phyloP scores from a whole-genome alignment of 2,113 vertebrate genomes.

The Ptilonorhynchus violaceus region DNA sequence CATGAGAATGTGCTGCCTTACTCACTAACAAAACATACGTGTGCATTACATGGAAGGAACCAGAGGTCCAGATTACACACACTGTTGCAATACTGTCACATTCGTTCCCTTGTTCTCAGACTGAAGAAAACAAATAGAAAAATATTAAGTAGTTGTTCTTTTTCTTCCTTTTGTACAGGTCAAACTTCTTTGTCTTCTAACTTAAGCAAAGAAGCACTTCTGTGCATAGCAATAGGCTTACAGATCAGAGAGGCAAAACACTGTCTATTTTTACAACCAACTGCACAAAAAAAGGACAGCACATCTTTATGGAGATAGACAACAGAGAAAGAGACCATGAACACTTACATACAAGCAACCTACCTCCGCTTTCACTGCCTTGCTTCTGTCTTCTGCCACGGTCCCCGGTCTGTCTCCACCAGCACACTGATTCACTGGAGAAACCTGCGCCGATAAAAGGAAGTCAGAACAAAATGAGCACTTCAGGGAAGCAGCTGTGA shows the following conservation, averaged over 20 bases:
- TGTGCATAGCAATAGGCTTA: background rate
- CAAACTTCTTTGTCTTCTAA: background rate
- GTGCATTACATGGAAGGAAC: background rate
- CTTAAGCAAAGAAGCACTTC: background rate
- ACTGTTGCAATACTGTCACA: background rate
- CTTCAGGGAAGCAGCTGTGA: background rate
- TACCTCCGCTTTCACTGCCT: background rate
- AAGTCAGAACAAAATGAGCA: constrained; percentile 22
- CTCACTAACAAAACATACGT: background rate
- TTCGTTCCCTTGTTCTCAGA: background rate
- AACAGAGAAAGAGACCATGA: background rate
- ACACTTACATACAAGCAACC: background rate
- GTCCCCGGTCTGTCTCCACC: background rate
- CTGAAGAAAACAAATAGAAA: background rate
- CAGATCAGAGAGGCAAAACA: background rate
- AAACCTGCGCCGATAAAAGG: background rate
- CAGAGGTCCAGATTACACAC: background rate
- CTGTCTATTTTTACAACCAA: background rate
- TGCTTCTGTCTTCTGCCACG: background rate
- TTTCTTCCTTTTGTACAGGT: background rate
- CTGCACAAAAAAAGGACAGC: background rate
- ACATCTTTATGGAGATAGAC: background rate
- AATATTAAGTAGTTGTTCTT: background rate
- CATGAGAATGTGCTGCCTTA: background rate
- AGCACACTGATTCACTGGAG: constrained; percentile 43